Percentiles rank a stretch among this genome's conserved stretches.
Conservation (phyloP, 1,140 invertebrate genomes). For the Aphelinus atriplicis region DNA sequence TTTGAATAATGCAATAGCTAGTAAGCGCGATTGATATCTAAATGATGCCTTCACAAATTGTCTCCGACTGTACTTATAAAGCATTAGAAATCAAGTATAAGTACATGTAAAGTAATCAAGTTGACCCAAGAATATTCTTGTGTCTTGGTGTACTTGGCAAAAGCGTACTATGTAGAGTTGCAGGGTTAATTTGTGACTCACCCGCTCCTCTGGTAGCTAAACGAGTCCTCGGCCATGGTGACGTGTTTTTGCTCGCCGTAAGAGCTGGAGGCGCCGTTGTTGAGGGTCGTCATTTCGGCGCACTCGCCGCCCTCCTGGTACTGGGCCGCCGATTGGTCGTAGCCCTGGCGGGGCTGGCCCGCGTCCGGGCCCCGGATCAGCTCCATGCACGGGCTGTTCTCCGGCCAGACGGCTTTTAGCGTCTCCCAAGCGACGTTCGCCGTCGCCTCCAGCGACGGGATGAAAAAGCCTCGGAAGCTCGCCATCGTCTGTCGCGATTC, state of each 20-base stretch:
- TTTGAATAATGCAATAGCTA: no score
- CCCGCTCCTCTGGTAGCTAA: constrained; percentile 64
- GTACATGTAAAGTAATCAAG: no score
- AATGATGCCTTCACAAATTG: no score
- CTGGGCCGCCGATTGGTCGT: constrained; percentile 62
- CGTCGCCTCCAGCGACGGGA: constrained; percentile 78
- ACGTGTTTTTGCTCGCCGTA: constrained; percentile 70
- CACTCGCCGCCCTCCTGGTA: constrained; percentile 63
- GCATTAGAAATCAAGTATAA: no score
- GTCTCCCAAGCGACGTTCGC: constrained; percentile 84
- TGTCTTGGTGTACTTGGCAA: no score
- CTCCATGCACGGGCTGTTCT: constrained; percentile 70
- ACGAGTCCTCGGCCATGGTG: constrained; percentile 61
- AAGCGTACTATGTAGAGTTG: no score
- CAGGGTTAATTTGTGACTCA: constrained; percentile 37
- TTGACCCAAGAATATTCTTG: no score
- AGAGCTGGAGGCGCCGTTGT: constrained; percentile 62
- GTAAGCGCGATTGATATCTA: no score
- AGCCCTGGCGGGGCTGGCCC: constrained; percentile 58
- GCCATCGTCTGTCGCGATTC: constrained; percentile 60
- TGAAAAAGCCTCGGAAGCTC: constrained; percentile 69
- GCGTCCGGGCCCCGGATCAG: constrained; percentile 56
- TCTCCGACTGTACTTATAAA: no score
- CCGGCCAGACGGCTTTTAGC: constrained; percentile 79
- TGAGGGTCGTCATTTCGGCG: constrained; percentile 71